These are phyloP conservation scores for Aporophyla nigra DNA, from an alignment of 2,888 invertebrate genomes.

Conservation along the genomic window DNA sequence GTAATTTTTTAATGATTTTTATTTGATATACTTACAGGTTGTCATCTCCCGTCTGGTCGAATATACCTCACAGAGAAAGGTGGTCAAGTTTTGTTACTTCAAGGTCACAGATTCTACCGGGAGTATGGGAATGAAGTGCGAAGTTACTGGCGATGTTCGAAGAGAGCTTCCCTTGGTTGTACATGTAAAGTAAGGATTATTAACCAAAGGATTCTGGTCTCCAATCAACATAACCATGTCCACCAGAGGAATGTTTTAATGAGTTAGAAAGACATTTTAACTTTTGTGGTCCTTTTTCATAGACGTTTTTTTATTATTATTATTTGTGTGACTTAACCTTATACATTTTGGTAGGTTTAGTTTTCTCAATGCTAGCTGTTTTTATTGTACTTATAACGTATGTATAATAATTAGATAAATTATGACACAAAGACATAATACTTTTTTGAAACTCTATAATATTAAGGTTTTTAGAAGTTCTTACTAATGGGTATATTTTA, in stretches of 20 bases:
- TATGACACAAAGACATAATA: slow-evolving; percentile 1
- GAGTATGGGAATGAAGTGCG: slow-evolving; percentile 75
- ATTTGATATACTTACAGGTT: slow-evolving; percentile 33
- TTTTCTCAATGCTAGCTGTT: neutral
- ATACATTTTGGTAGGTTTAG: slow-evolving; percentile 1
- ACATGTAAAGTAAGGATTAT: slow-evolving; percentile 78
- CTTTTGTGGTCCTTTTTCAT: slow-evolving; percentile 2
- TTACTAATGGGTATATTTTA: slow-evolving; percentile 7
- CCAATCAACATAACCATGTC: slow-evolving; percentile 75
- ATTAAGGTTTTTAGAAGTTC: slow-evolving; percentile 27
- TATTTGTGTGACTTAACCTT: neutral
- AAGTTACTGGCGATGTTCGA: slow-evolving; percentile 83
- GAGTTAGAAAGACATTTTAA: slow-evolving; percentile 9
- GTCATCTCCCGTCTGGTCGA: slow-evolving; percentile 58
- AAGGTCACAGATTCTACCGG: slow-evolving; percentile 76
- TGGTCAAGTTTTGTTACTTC: slow-evolving; percentile 75
- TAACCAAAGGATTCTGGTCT: slow-evolving; percentile 70
- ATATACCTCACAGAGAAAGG: slow-evolving; percentile 77
- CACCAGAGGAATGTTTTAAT: slow-evolving; percentile 28
- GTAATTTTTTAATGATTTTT: slow-evolving; percentile 2
- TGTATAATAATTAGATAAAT: neutral
- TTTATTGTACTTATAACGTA: neutral
- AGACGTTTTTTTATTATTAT: slow-evolving; percentile 21
- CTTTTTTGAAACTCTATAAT: slow-evolving; percentile 28
- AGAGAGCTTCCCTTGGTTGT: slow-evolving; percentile 73